Evolutionary conservation across 2,797 vertebrate species (phyloP).

Genomic region (Aldrovandia affinis): DNA sequence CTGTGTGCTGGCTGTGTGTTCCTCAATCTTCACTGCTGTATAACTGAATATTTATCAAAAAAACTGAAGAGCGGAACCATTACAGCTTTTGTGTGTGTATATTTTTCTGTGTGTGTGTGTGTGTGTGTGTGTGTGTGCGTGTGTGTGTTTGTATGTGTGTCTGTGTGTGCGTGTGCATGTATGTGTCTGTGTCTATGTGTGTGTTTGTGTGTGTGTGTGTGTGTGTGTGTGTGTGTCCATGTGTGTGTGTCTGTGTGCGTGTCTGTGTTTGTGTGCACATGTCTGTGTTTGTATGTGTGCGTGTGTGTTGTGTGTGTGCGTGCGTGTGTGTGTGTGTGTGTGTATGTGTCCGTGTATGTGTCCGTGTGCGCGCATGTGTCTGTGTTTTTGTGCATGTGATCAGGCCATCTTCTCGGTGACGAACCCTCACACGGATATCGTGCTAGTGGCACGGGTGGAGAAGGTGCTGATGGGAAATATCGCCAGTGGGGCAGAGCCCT

Average conservation of each 20-base stretch:
- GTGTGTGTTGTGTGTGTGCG: slow-evolving; percentile 21
- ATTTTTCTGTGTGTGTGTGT: slow-evolving; percentile 3
- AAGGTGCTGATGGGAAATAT: slow-evolving; percentile 97
- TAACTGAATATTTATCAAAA: too few species aligned
- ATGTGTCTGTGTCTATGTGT: slow-evolving; percentile 26
- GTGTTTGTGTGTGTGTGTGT: slow-evolving; percentile 13
- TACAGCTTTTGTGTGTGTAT: too few species aligned
- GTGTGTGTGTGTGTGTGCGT: slow-evolving; percentile 19
- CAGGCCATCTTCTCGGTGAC: slow-evolving; percentile 95
- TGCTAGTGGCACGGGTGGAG: slow-evolving; percentile 93
- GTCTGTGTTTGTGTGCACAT: not conserved
- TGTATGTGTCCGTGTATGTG: slow-evolving; percentile 27
- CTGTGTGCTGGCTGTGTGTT: not conserved
- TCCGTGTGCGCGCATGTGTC: slow-evolving; percentile 7
- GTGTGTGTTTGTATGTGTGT: slow-evolving; percentile 21
- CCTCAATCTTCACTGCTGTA: too few species aligned
- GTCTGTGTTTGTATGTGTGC: slow-evolving; percentile 22
- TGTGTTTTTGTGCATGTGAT: slow-evolving; percentile 17
- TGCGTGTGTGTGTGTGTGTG: slow-evolving; percentile 24
- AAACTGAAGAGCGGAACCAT: not conserved
- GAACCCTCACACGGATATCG: slow-evolving; percentile 92
- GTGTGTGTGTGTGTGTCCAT: slow-evolving; percentile 18
- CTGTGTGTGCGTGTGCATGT: slow-evolving; percentile 21
- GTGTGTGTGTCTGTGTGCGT: slow-evolving; percentile 23
- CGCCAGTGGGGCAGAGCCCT: slow-evolving; percentile 87